These are phyloP conservation scores for Orgyia antiqua DNA, from an alignment of 2,888 invertebrate species.

Conservation along the genomic window DNA sequence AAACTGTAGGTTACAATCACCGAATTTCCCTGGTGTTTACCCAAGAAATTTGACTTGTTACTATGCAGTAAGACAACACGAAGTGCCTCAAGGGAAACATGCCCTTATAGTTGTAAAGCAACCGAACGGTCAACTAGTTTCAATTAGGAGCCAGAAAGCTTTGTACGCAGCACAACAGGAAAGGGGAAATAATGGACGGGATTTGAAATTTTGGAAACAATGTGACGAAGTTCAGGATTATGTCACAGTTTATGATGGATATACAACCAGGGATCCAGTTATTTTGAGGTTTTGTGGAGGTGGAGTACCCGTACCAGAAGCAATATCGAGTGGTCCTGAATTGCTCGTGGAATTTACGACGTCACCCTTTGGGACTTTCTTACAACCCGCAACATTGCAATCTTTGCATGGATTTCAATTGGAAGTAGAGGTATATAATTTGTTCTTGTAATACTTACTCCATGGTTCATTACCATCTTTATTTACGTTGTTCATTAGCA, in stretches of 20 bases:
- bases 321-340: conserved; percentile 92
- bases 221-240: conserved; percentile 93
- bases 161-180: conserved; percentile 79
- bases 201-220: conserved; percentile 87
- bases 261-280: conserved; percentile 91
- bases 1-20: conserved; percentile 92
- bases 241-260: conserved; percentile 92
- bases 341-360: conserved; percentile 93
- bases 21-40: conserved; percentile 95
- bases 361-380: conserved; percentile 92
- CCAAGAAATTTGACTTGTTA: conserved; percentile 96
- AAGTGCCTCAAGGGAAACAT: conserved; percentile 91
- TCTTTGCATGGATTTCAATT: conserved; percentile 93
- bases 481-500: too few relatives aligned
- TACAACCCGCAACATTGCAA: conserved; percentile 86
- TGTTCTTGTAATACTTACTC: too few relatives aligned
- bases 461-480: too few relatives aligned
- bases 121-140: conserved; percentile 90
- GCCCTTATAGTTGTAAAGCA: conserved; percentile 92
- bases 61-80: conserved; percentile 92
- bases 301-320: conserved; percentile 90
- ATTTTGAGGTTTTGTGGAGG: conserved; percentile 94
- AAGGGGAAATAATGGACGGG: conserved; percentile 76
- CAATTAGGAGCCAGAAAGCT: conserved; percentile 87
- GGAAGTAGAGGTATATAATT: conserved; percentile 81